A percentile compares a stretch with the other conserved stretches of the same genome.
These are phyloP conservation scores for Belgica antarctica DNA, from an alignment of 2,888 invertebrate species.

Conservation along the genomic window DNA sequence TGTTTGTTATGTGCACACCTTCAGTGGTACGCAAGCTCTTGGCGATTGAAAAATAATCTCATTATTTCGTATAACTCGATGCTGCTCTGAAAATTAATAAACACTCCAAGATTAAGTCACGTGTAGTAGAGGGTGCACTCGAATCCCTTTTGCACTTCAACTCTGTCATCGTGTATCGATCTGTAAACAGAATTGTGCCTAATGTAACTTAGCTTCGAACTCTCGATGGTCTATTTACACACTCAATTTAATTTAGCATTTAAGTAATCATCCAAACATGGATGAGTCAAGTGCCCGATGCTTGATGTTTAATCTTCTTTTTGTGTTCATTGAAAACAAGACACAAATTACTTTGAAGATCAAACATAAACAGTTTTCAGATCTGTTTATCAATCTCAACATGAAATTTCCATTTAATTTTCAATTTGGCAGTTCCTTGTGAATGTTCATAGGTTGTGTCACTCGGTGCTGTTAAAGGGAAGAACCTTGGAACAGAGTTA, in stretches of 20 bases:
- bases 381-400: not conserved
- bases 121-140: not conserved
- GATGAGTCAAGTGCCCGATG: conserved; percentile 11
- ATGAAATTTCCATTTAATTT: conserved; percentile 24
- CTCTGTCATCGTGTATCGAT: conserved; percentile 6
- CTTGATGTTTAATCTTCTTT: not conserved
- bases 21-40: too few species aligned
- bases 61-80: too few species aligned
- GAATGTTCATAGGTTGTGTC: too few species aligned
- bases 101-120: not conserved
- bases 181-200: too few species aligned
- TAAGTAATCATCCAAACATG: too few species aligned
- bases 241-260: conserved; percentile 21
- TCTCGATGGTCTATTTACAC: conserved; percentile 5
- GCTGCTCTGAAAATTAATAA: not conserved
- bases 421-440: conserved; percentile 16
- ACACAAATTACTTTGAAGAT: not conserved
- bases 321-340: not conserved
- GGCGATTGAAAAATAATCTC: too few species aligned
- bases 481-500: too few species aligned
- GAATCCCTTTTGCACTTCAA: not conserved
- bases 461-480: too few species aligned
- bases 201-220: not conserved
- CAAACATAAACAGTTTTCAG: not conserved
- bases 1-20: too few species aligned